Evolutionary conservation across 64 coral and sea anemone species (phyloP), one percentile per base, ranked within the genome.

Genomic region (Trachythela sp.): DNA sequence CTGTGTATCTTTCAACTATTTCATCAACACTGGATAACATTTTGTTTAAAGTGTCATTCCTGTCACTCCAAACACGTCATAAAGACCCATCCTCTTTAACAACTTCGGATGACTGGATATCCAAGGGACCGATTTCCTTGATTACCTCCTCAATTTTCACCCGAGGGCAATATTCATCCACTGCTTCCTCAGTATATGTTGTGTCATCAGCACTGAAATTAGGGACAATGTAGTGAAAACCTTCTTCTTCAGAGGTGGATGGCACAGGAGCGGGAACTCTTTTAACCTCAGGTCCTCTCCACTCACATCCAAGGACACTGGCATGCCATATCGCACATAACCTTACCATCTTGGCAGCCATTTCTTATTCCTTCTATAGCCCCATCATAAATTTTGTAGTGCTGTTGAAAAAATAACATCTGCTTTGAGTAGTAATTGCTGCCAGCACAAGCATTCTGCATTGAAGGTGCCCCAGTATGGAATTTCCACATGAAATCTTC

Each of bases 41-140:
- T 84, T 84, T 84, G 36, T 84, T 84, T 34, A 84, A 85, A 40
- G 84, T 49, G 84, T 85, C 45, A 85, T 85, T 85, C n/a, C 84
- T 85, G 84, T 85, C 84, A 85, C 26, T 35, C 45, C 36, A 41
- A 41, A 41, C 45, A 9, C 48, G 7, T 7, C 7, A 9, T 7
- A 49, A 6, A 6, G 7, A 49, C 7, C 83, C 37, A 85, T 85
- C 83, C 7, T 85, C 29, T 40, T 8, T 15, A 49, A 85, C 84
- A 41, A 41, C 84, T 40, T 85, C 84, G 39, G 84, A 41, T 85
- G 41, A 24, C 4, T 85, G 84, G 45, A 85, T 85, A 40, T 52
- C 84, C 84, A 85, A 30, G 39, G 39, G 39, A 14, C 24, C 84
- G 36, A 85, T 85, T 35, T 40, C 84, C 45, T 85, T 85, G 17